phyloP scores from a whole-genome alignment of 2,113 vertebrate genomes.

The Chionodraco myersi region DNA sequence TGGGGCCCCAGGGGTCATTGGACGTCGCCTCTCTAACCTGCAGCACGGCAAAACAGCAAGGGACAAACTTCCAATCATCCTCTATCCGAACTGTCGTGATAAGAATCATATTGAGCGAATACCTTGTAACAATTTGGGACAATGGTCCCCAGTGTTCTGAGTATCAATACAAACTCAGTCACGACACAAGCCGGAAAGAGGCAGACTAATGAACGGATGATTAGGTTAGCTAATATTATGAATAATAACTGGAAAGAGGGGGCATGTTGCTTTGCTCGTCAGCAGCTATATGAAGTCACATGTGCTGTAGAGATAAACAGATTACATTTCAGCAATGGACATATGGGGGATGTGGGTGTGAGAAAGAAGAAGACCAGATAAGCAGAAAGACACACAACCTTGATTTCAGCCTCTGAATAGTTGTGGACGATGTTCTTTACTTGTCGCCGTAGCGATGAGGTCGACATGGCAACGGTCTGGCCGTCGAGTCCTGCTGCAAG shows the following conservation, averaged over 20 bases:
- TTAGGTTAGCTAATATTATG: constrained; percentile 23
- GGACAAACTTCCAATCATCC: constrained; percentile 9
- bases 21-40: constrained; percentile 91
- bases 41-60: constrained; percentile 20
- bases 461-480: constrained; percentile 90
- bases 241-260: constrained; percentile 15
- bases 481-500: constrained; percentile 75
- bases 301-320: constrained; percentile 14
- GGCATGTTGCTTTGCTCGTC: constrained; percentile 17
- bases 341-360: background rate
- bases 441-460: constrained; percentile 92
- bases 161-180: constrained; percentile 23
- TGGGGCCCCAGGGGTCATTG: constrained; percentile 93
- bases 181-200: constrained; percentile 9
- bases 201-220: constrained; percentile 19
- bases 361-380: constrained; percentile 3
- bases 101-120: constrained; percentile 6
- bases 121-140: constrained; percentile 1
- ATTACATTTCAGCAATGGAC: background rate
- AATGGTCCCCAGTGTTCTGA: constrained; percentile 16
- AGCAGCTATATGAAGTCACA: constrained; percentile 18
- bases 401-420: constrained; percentile 95
- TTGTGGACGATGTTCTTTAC: constrained; percentile 96
- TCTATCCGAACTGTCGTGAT: background rate
- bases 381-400: constrained; percentile 80